Conservation (phyloP, 2,888 invertebrate genomes). For the Morpho helenor region DNA sequence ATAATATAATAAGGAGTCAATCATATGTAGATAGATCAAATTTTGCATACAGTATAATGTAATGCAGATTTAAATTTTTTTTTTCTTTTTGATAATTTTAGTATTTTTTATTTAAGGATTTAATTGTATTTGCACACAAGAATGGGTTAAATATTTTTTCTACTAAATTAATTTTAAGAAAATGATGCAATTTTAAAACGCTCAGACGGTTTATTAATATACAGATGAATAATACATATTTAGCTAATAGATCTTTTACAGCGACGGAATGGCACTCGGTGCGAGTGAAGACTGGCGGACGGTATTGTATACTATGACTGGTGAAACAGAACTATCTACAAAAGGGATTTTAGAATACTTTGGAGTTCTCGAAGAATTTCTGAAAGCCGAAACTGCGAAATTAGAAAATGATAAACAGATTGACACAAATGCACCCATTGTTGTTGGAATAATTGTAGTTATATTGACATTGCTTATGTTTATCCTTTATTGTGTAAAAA, state of each 20-base stretch:
- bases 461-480: conserved; percentile 55
- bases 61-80: too few relatives aligned
- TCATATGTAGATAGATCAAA: too few relatives aligned
- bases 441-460: conserved; percentile 58
- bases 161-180: too few relatives aligned
- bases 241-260: conserved; percentile 29
- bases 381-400: conserved; percentile 50
- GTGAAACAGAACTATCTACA: conserved; percentile 62
- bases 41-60: too few relatives aligned
- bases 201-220: too few relatives aligned
- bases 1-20: too few relatives aligned
- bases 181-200: too few relatives aligned
- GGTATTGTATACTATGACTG: conserved; percentile 61
- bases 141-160: too few relatives aligned
- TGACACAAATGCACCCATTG: conserved; percentile 60
- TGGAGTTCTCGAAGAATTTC: conserved; percentile 47
- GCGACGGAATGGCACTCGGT: conserved; percentile 66
- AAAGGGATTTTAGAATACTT: conserved; percentile 63
- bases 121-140: too few relatives aligned
- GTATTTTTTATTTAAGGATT: too few relatives aligned
- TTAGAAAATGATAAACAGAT: conserved; percentile 47
- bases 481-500: conserved; percentile 61
- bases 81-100: too few relatives aligned
- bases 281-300: conserved; percentile 67
- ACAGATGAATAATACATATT: too few relatives aligned